Conservation (phyloP, 1,140 invertebrate genomes). For the Cydia strobilella region DNA sequence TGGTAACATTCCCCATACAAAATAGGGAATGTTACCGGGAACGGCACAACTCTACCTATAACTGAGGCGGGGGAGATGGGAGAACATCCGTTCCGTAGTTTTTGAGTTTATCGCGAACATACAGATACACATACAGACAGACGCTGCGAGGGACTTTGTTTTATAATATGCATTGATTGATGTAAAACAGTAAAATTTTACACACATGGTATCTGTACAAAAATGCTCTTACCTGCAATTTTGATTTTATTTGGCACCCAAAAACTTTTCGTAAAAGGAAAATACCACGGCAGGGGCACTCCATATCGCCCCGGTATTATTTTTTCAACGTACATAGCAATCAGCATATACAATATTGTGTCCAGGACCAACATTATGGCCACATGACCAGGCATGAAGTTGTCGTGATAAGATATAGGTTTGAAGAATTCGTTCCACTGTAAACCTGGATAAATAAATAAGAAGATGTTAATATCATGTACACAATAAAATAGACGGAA, state of each 20-base stretch:
- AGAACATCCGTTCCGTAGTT: too few relatives aligned
- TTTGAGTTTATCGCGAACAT: too few relatives aligned
- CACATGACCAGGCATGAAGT: slow-evolving; percentile 84
- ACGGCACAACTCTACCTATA: too few relatives aligned
- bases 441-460: slow-evolving; percentile 76
- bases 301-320: slow-evolving; percentile 87
- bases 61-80: too few relatives aligned
- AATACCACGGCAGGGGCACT: slow-evolving; percentile 87
- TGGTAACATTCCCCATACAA: too few relatives aligned
- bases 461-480: not conserved
- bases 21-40: too few relatives aligned
- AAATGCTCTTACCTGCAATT: slow-evolving; percentile 52
- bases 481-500: too few relatives aligned
- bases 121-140: too few relatives aligned
- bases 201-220: slow-evolving; percentile 26
- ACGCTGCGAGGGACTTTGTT: too few relatives aligned
- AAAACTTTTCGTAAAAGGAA: slow-evolving; percentile 83
- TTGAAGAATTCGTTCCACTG: slow-evolving; percentile 88
- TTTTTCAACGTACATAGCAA: slow-evolving; percentile 88
- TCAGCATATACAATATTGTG: slow-evolving; percentile 83
- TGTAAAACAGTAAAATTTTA: too few relatives aligned
- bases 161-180: too few relatives aligned
- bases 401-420: slow-evolving; percentile 86
- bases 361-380: slow-evolving; percentile 85
- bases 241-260: slow-evolving; percentile 70